Evolutionary conservation across 2,888 invertebrate genomes (phyloP).

Genomic region (Alloplasta piceator): DNA sequence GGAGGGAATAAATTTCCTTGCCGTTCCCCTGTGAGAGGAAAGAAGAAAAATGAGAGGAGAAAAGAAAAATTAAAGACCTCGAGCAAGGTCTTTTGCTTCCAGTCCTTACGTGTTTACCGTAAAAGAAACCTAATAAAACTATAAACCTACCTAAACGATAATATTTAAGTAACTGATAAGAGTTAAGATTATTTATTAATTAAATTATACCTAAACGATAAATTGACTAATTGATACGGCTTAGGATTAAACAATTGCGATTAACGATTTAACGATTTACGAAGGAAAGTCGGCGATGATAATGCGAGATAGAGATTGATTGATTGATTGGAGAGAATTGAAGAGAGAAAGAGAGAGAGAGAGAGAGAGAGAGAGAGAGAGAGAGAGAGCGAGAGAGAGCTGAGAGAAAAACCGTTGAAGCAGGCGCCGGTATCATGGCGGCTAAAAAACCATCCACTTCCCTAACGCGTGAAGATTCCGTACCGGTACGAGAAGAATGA

Average conservation of each 20-base stretch:
- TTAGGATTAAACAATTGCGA: conserved; percentile 72
- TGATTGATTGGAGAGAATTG: conserved; percentile 37
- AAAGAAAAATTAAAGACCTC: conserved; percentile 52
- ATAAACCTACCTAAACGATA: conserved; percentile 82
- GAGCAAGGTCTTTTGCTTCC: conserved; percentile 81
- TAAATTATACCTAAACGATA: conserved; percentile 78
- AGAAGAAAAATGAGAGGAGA: conserved; percentile 12
- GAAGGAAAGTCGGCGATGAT: conserved; percentile 67
- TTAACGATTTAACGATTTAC: conserved; percentile 72
- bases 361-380: conserved; percentile 52
- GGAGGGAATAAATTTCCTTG: conserved; percentile 61
- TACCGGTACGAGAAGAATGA: conserved; percentile 68
- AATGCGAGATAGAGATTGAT: conserved; percentile 58
- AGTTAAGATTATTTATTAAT: conserved; percentile 81
- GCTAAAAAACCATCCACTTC: conserved; percentile 81
- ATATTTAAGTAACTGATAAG: conserved; percentile 78
- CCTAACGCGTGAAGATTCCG: conserved; percentile 76
- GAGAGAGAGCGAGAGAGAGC: conserved; percentile 50
- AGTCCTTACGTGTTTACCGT: conserved; percentile 80
- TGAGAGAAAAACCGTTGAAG: conserved; percentile 69
- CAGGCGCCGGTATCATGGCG: conserved; percentile 78
- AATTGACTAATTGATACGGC: conserved; percentile 76
- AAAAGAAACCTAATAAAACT: conserved; percentile 78
- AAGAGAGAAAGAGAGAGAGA: conserved; percentile 53
- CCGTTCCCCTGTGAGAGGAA: conserved; percentile 65